Evolutionary conservation across 2,888 invertebrate genomes (phyloP), one percentile per base, ranked within the genome.

Genomic region (Holacanthella duospinosa): DNA sequence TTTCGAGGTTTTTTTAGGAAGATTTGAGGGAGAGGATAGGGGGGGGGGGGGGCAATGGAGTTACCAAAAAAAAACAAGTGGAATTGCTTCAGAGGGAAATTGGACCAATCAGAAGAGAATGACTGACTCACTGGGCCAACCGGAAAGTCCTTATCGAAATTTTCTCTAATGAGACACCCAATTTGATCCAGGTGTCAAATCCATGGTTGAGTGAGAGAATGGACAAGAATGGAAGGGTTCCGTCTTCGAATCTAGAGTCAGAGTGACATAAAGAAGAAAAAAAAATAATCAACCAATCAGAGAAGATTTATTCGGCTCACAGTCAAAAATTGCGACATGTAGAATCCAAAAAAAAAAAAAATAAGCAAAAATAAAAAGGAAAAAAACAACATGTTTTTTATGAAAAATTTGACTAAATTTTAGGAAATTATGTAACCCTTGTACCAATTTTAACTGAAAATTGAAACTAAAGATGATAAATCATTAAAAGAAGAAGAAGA

Each of bases 221-320:
- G 26, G 89, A 87, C 55, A 95, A 79, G 77, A 89, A 97, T 21
- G 93, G 82, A 21, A 91, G 74, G 0, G 96, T 94, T 2, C 97
- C 97, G 80, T 96, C 95, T 81, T 97, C 96, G 79, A 93, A 93
- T 71, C 90, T 90, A 77, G 25, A 78, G 79, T n/a, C n/a, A n/a
- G n/a, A n/a, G n/a, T n/a, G n/a, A n/a, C n/a, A n/a, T n/a, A n/a
- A n/a, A n/a, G n/a, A n/a, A n/a, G n/a, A n/a, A n/a, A n/a, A n/a
- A n/a, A n/a, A n/a, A n/a, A n/a, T n/a, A n/a, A 12, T 36, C 36
- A 36, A 16, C 36, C 36, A 36, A 36, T 36, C 36, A 36, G 36
- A 36, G 9, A 6, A 36, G n/a, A n/a, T n/a, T n/a, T n/a, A n/a
- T n/a, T n/a, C n/a, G n/a, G n/a, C n/a, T n/a, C n/a, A n/a, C n/a